These are phyloP conservation scores for Stratiolaelaps scimitus DNA, from an alignment of 1,140 invertebrate genomes.

Conservation along the genomic window DNA sequence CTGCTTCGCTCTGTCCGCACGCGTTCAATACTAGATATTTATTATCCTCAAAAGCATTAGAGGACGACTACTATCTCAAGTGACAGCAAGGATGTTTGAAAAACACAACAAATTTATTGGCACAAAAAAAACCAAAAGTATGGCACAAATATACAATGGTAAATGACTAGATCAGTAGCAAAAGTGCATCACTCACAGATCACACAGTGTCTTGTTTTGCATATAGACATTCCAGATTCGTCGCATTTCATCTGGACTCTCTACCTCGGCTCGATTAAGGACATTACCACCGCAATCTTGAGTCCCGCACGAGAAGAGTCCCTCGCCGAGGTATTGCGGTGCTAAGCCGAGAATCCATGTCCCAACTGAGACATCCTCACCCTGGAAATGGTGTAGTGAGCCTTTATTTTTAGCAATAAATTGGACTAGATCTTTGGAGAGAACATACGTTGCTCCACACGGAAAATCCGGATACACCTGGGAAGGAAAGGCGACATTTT, in stretches of 20 bases:
- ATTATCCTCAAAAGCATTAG: too few relatives aligned
- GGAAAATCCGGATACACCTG: slow-evolving; percentile 26
- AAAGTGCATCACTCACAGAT: too few relatives aligned
- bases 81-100: too few relatives aligned
- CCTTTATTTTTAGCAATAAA: slow-evolving; percentile 19
- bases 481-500: slow-evolving; percentile 16
- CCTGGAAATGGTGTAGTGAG: slow-evolving; percentile 3
- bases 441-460: slow-evolving; percentile 15
- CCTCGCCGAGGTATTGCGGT: slow-evolving; percentile 18
- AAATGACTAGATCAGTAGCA: too few relatives aligned
- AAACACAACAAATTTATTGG: too few relatives aligned
- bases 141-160: too few relatives aligned
- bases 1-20: too few relatives aligned
- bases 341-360: slow-evolving; percentile 9
- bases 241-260: slow-evolving; percentile 1
- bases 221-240: slow-evolving; percentile 18
- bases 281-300: slow-evolving; percentile 18
- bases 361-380: slow-evolving; percentile 13
- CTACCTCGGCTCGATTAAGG: slow-evolving; percentile 11
- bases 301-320: slow-evolving; percentile 11
- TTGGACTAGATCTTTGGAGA: slow-evolving; percentile 25
- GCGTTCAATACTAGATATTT: too few relatives aligned
- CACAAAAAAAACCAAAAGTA: too few relatives aligned
- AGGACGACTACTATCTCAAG: too few relatives aligned
- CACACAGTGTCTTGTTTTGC: slow-evolving; percentile 21